Evolutionary conservation across 2,797 vertebrate species (phyloP), one percentile per base, ranked within the genome.

Genomic region (Cygnus olor): DNA sequence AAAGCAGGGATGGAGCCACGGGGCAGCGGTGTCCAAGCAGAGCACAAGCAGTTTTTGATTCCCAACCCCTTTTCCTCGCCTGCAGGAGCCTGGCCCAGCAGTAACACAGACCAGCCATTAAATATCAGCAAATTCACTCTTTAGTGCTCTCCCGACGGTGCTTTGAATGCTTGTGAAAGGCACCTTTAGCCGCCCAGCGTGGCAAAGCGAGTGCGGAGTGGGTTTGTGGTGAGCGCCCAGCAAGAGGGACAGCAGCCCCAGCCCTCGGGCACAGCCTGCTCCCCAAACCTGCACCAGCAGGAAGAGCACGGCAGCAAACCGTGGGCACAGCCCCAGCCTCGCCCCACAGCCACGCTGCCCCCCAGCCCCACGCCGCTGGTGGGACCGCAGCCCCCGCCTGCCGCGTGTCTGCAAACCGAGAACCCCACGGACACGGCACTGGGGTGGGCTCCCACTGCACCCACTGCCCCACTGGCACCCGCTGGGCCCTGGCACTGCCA

Each of bases 331-430:
- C 36, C 53, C 19, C 2, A 42, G 30, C 28, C 20, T 7, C 3
- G 0, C n/a, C 30, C 42, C 14, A 38, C 21, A 40, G 27, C 57
- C 6, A 3, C 0, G 0, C 16, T n/a, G 13, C 47, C 32, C 8
- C 49, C 49, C 66, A 18, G 8, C 1, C 61, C n/a, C 69, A 18
- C 9, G 72, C 40, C 9, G 1, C 15, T 68, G 30, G 68, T 20
- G 2, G 4, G 32, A 66, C 42, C 49, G 10, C 47, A 47, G 69
- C 61, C 74, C n/a, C 57, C 24, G 12, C 20, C 6, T 4, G 30
- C 47, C 63, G 0, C 0, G 14, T 32, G 57, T 61, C 68, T 1
- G 1, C 8, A 15, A 20, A 15, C 32, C n/a, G 11, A 80, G 28
- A 72, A 45, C 56, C 53, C 11, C 54, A 53, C 10, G 1, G 32